These are phyloP conservation scores for Phymorhynchus buccinoides DNA, from an alignment of 1,140 invertebrate genomes.

Conservation along the genomic window DNA sequence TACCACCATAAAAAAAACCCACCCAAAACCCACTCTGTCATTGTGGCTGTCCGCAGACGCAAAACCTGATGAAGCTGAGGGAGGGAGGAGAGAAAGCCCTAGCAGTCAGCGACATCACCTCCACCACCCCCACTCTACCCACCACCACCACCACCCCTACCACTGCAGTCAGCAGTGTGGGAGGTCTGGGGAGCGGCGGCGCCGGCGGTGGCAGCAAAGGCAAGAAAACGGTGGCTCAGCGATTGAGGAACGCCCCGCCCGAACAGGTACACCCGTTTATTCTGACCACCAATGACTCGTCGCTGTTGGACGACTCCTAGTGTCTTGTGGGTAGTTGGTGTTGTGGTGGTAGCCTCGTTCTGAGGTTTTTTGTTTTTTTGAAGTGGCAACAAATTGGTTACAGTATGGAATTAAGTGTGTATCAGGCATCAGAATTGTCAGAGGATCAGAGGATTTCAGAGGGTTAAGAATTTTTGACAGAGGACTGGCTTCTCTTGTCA, in stretches of 20 bases:
- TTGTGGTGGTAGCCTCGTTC: not conserved
- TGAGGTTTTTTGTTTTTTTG: not conserved
- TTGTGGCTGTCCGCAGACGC: slow-evolving; percentile 58
- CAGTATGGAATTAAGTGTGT: no score
- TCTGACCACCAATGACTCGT: slow-evolving; percentile 47
- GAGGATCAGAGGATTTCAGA: no score
- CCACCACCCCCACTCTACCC: not conserved
- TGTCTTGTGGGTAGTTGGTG: no score
- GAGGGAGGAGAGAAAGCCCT: slow-evolving; percentile 46
- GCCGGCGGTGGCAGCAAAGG: slow-evolving; percentile 16
- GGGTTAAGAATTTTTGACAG: no score
- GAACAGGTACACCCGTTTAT: slow-evolving; percentile 54
- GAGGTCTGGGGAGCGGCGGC: not conserved
- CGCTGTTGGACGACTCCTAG: slow-evolving; percentile 43
- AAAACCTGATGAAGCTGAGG: slow-evolving; percentile 60
- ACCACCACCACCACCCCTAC: not conserved
- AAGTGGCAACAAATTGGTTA: no score
- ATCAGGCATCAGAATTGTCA: no score
- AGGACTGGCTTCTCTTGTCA: no score
- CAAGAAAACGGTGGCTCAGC: slow-evolving; percentile 48
- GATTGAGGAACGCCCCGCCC: slow-evolving; percentile 42
- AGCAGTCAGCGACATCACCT: not conserved
- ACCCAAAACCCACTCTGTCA: no score
- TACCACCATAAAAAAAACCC: no score
- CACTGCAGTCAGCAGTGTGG: not conserved